These are phyloP conservation scores for Apoda limacodes DNA, from an alignment of 2,888 invertebrate species.

Conservation along the genomic window DNA sequence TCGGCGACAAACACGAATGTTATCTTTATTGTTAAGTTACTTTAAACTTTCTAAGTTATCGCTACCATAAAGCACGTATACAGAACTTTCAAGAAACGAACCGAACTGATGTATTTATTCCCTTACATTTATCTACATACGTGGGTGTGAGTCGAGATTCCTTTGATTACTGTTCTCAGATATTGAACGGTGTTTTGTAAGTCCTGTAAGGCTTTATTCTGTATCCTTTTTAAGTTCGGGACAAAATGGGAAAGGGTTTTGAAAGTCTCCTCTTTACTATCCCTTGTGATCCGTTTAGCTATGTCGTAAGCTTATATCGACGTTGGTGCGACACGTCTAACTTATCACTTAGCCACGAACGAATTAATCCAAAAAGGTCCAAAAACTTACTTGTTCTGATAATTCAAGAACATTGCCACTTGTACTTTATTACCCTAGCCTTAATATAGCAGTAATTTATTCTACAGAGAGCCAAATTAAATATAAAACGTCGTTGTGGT, in stretches of 20 bases:
- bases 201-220: no score
- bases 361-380: slow-evolving; percentile 60
- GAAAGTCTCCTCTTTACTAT: slow-evolving; percentile 19
- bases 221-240: no score
- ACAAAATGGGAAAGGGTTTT: slow-evolving; percentile 23
- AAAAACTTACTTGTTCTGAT: slow-evolving; percentile 53
- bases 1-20: slow-evolving; percentile 33
- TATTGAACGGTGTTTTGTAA: no score
- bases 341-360: slow-evolving; percentile 60
- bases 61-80: slow-evolving; percentile 20
- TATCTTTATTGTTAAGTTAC: slow-evolving; percentile 38
- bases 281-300: not conserved
- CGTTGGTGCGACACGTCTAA: slow-evolving; percentile 33
- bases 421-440: slow-evolving; percentile 54
- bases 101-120: no score
- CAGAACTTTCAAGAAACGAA: slow-evolving; percentile 21
- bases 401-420: slow-evolving; percentile 46
- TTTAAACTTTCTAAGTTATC: slow-evolving; percentile 26
- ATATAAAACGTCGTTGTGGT: slow-evolving; percentile 68
- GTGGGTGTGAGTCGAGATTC: no score
- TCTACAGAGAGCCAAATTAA: slow-evolving; percentile 64
- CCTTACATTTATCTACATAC: no score
- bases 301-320: slow-evolving; percentile 34
- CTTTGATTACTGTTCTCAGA: no score
- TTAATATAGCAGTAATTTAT: slow-evolving; percentile 65